Evolutionary conservation across 2,888 invertebrate species (phyloP).

Genomic region (Cremastobaeus sp.): DNA sequence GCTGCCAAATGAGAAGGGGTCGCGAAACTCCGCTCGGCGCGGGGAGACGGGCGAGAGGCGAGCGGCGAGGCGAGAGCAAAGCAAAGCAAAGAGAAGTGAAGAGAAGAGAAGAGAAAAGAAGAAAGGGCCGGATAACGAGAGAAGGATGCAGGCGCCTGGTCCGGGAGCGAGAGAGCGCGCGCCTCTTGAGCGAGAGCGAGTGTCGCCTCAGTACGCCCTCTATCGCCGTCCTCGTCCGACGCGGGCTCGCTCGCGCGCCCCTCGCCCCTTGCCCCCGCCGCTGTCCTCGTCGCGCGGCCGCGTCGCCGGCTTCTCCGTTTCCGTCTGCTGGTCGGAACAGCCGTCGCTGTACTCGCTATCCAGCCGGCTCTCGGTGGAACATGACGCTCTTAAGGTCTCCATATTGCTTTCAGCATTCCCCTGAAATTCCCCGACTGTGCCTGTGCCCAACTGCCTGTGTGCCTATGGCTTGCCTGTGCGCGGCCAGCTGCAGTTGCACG

Average conservation of each 20-base stretch:
- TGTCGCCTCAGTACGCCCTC: slow-evolving; percentile 30
- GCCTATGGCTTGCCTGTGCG: too few relatives aligned
- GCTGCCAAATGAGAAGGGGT: slow-evolving; percentile 66
- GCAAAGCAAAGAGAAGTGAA: slow-evolving; percentile 33
- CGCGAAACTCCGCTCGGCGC: slow-evolving; percentile 62
- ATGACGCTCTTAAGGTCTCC: slow-evolving; percentile 68
- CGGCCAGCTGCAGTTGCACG: slow-evolving; percentile 74
- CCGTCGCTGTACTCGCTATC: slow-evolving; percentile 70
- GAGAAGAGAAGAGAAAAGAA: slow-evolving; percentile 21
- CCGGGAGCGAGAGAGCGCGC: not conserved
- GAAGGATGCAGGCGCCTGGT: slow-evolving; percentile 14
- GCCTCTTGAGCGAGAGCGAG: not conserved
- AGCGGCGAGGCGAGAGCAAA: slow-evolving; percentile 35
- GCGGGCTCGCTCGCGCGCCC: slow-evolving; percentile 8
- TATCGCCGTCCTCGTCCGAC: slow-evolving; percentile 19
- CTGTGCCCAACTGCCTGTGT: too few relatives aligned
- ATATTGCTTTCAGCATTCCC: slow-evolving; percentile 74
- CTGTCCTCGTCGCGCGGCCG: slow-evolving; percentile 7
- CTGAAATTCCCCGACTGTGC: too few relatives aligned
- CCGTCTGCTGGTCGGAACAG: slow-evolving; percentile 60
- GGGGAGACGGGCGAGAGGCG: slow-evolving; percentile 34
- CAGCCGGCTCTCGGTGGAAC: slow-evolving; percentile 69
- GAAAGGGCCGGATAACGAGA: slow-evolving; percentile 56
- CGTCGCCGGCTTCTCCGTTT: slow-evolving; percentile 17
- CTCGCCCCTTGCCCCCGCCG: not conserved